Evolutionary conservation across 37 sponge, comb jelly and placozoan species (phyloP).

Genomic region (Tethya wilhelma): DNA sequence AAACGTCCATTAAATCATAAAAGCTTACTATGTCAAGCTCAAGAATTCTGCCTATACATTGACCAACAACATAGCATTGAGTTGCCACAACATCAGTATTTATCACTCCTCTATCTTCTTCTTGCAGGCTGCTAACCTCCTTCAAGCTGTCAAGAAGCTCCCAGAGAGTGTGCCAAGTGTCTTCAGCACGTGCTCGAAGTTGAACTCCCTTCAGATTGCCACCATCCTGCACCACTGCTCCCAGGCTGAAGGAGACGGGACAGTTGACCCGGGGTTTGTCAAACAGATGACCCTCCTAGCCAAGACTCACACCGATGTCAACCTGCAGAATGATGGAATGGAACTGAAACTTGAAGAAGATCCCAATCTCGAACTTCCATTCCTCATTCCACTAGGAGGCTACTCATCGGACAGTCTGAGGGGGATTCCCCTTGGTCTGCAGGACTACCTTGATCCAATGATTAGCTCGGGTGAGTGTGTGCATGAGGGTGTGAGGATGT

Average conservation of each 20-base stretch:
- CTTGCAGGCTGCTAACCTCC: conserved; percentile 17
- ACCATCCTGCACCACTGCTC: conserved; percentile 47
- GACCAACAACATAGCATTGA: no score
- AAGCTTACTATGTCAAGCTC: no score
- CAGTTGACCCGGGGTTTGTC: conserved; percentile 21
- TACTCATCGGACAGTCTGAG: conserved; percentile 63
- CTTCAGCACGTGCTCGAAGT: background rate
- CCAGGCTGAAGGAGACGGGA: conserved; percentile 18
- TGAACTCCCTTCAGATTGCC: conserved; percentile 50
- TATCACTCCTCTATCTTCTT: no score
- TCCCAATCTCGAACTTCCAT: conserved; percentile 29
- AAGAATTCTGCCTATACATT: no score
- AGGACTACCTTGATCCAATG: conserved; percentile 49
- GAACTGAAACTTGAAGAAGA: conserved; percentile 63
- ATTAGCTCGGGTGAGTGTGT: conserved; percentile 39
- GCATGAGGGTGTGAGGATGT: no score
- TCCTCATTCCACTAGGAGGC: conserved; percentile 67
- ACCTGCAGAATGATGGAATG: conserved; percentile 20
- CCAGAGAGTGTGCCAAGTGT: background rate
- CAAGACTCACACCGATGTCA: conserved; percentile 34
- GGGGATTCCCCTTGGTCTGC: conserved; percentile 70
- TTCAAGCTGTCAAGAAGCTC: conserved; percentile 13
- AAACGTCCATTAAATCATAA: no score
- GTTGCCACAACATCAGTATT: no score
- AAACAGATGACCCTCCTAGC: conserved; percentile 12